Base-by-base conservation (phyloP, 1,140 invertebrate species). In the Melanaphis sacchari region DNA sequence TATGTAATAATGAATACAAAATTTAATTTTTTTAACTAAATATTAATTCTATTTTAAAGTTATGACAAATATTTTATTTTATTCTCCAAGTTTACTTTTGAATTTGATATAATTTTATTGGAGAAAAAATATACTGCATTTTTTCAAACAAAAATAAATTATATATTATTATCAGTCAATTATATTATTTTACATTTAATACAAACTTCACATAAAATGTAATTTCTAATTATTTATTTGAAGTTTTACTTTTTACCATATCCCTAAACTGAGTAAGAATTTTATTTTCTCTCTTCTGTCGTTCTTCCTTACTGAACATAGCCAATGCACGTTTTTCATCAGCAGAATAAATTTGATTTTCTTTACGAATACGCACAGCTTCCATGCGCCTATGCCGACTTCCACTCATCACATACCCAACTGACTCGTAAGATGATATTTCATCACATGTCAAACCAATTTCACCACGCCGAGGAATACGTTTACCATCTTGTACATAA, bases 301-400 rank as follows among this genome's bases (percentile, higher is more conserved):
- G 96, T 96, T 99, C 99, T 95, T 99, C 99, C 95, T 99, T 98
- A 95, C 99, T 99, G 95, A 99, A 99, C 97, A 99, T 99, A 5
- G 98, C 98, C 91, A 99, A 96, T 21, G 99, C 98, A 94, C 99
- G 96, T 95, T 99, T 99, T 95, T 99, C 99, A 95, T 99, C 99
- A 7, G 99, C 99, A 40, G 98, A 99, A 96, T 99, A 99, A 95
- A 99, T 99, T 96, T 99, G 99, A 96, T 99, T 99, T 96, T 99
- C 99, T 95, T 99, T 99, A 94, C 99, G 96, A 90, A 99, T 97
- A 96, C 99, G 98, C 4, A 99, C 99, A 94, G 99, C 99, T 96
- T 99, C 99, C 99, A 99, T 99, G 94, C 99, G 97, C 24, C 99
- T 97, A 96, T 99, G 99, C 94, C 99, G 97, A 94, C 98, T 99